phyloP scores from a whole-genome alignment of 2,888 invertebrate species.

The Apotomis capreana region DNA sequence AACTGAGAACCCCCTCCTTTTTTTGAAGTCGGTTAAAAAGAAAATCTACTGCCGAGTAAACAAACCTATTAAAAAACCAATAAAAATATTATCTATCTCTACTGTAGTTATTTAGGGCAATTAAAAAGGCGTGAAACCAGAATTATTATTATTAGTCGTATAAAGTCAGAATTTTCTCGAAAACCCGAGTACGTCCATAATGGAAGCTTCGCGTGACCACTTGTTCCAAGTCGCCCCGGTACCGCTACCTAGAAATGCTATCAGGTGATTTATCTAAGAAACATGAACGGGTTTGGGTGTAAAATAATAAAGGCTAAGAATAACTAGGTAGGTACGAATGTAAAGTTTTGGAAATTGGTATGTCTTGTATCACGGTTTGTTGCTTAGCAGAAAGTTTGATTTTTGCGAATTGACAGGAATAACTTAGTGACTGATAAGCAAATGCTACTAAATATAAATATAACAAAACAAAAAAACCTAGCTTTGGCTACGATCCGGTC shows the following conservation, averaged over 20 bases:
- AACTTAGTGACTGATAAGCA: too few relatives aligned
- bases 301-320: neutral
- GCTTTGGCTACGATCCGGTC: too few relatives aligned
- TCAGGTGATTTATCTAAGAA: conserved; percentile 28
- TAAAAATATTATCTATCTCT: neutral
- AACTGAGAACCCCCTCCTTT: too few relatives aligned
- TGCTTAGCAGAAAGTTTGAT: neutral
- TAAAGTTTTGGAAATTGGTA: neutral
- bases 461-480: too few relatives aligned
- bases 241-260: conserved; percentile 16
- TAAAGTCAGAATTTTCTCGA: neutral
- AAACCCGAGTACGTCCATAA: conserved; percentile 18
- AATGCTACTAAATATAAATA: too few relatives aligned
- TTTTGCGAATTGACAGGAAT: too few relatives aligned
- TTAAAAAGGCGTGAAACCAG: conserved; percentile 1
- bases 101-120: neutral
- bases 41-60: too few relatives aligned
- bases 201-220: conserved; percentile 27
- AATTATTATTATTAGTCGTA: conserved; percentile 5
- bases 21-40: too few relatives aligned
- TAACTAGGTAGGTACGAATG: conserved; percentile 5
- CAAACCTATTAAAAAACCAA: neutral
- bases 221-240: conserved; percentile 1
- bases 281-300: conserved; percentile 6
- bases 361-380: neutral